phyloP scores from a whole-genome alignment of 1,140 invertebrate genomes.

The Chelonus insularis region DNA sequence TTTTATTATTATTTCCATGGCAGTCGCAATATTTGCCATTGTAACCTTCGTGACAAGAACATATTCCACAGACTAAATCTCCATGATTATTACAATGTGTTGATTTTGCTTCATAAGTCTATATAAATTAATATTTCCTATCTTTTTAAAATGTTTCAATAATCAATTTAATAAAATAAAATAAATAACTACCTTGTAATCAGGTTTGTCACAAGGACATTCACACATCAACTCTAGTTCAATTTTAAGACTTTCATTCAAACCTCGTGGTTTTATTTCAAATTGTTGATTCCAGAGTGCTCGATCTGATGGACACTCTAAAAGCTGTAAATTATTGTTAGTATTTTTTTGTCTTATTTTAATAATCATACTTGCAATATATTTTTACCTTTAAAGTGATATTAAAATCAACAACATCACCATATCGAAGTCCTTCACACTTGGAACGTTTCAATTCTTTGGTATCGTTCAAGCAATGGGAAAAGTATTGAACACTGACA shows the following conservation, averaged over 20 bases:
- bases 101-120: constrained; percentile 53
- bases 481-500: constrained; percentile 66
- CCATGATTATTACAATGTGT: constrained; percentile 58
- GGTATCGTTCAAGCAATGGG: constrained; percentile 63
- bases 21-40: constrained; percentile 76
- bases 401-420: constrained; percentile 60
- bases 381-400: constrained; percentile 35
- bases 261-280: constrained; percentile 75
- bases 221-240: constrained; percentile 74
- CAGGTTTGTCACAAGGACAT: constrained; percentile 69
- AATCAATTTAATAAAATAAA: constrained; percentile 1
- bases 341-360: too few relatives aligned
- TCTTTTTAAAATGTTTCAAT: background rate
- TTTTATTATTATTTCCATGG: constrained; percentile 42
- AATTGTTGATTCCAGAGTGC: constrained; percentile 68
- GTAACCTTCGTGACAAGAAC: constrained; percentile 67
- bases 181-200: constrained; percentile 20
- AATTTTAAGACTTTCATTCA: constrained; percentile 73
- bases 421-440: constrained; percentile 66
- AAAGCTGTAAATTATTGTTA: constrained; percentile 52
- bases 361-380: constrained; percentile 11
- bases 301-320: constrained; percentile 64
- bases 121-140: constrained; percentile 13
- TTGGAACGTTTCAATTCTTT: constrained; percentile 46
- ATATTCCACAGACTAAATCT: constrained; percentile 73